A percentile compares a stretch with the other conserved stretches of the same genome.
Evolutionary conservation across 2,888 invertebrate species (phyloP).

Genomic region (Smittia aterrima): DNA sequence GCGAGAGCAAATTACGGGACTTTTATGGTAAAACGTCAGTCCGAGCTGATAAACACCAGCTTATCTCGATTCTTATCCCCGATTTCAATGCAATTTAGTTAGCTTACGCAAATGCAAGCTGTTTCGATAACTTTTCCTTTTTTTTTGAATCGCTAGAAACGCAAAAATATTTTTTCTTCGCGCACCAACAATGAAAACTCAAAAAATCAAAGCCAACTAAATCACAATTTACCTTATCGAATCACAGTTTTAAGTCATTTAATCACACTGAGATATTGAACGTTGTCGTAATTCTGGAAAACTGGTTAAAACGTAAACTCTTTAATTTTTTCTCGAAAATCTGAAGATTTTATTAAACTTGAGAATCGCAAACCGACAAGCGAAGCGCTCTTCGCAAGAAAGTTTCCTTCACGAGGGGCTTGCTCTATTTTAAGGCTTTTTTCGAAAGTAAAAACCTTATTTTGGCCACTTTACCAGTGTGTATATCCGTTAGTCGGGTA

Average conservation of each 20-base stretch:
- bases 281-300: background rate
- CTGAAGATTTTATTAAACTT: background rate
- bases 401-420: too few relatives aligned
- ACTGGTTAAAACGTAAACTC: too few relatives aligned
- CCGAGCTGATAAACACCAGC: background rate
- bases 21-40: background rate
- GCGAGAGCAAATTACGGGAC: background rate
- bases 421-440: too few relatives aligned
- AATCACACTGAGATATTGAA: constrained; percentile 11
- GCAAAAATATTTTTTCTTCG: constrained; percentile 7
- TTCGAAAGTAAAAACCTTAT: too few relatives aligned
- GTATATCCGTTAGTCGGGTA: too few relatives aligned
- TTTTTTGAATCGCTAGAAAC: background rate
- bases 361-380: too few relatives aligned
- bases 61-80: background rate
- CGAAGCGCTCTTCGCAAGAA: too few relatives aligned
- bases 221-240: constrained; percentile 1
- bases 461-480: too few relatives aligned
- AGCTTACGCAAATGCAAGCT: background rate
- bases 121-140: background rate
- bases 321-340: too few relatives aligned
- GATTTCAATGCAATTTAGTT: background rate
- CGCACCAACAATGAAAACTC: background rate
- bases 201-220: background rate
- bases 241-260: constrained; percentile 15